phyloP scores from a whole-genome alignment of 2,797 vertebrate genomes.

The Kryptolebias ocellatus region DNA sequence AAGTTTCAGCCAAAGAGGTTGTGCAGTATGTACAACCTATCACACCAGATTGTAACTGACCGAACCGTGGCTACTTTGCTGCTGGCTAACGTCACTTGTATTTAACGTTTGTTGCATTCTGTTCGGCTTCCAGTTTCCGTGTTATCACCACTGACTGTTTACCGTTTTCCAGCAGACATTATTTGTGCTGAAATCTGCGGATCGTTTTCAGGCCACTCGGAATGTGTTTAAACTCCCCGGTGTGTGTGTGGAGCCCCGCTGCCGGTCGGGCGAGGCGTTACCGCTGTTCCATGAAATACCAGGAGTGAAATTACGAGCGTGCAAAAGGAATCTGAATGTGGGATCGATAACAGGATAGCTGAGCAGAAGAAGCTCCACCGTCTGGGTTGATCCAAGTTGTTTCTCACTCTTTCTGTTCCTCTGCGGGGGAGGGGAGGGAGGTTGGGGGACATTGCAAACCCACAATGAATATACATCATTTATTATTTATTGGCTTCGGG shows the following conservation, averaged over 20 bases:
- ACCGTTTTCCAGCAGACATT: background rate
- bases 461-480: background rate
- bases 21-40: too few relatives aligned
- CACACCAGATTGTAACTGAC: too few relatives aligned
- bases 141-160: background rate
- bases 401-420: slow-evolving; percentile 8
- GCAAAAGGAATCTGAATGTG: slow-evolving; percentile 1
- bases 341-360: too few relatives aligned
- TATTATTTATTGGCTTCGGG: slow-evolving; percentile 1
- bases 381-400: slow-evolving; percentile 9
- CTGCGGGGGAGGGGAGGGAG: background rate
- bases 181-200: too few relatives aligned
- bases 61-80: too few relatives aligned
- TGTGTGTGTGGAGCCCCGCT: too few relatives aligned
- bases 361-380: slow-evolving; percentile 2
- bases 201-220: too few relatives aligned
- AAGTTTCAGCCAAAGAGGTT: too few relatives aligned
- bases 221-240: too few relatives aligned
- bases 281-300: background rate
- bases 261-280: background rate
- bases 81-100: too few relatives aligned
- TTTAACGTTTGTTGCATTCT: too few relatives aligned
- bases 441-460: background rate
- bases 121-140: too few relatives aligned
- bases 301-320: slow-evolving; percentile 12